phyloP scores from a whole-genome alignment of 2,888 invertebrate genomes.

The Zelleria hepariella region DNA sequence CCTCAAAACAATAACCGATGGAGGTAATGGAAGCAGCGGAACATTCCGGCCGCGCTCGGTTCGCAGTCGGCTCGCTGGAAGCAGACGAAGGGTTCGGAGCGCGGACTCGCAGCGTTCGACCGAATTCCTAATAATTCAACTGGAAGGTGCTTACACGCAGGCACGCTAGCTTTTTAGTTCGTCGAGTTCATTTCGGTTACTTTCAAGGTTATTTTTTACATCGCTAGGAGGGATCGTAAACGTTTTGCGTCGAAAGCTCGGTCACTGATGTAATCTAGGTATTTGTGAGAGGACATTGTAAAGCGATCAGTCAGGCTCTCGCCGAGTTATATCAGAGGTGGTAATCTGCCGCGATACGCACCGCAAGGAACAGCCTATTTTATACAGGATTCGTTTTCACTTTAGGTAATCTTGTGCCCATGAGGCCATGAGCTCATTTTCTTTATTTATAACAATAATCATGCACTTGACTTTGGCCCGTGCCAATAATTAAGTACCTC shows the following conservation, averaged over 20 bases:
- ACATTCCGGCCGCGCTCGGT: background rate
- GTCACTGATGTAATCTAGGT: background rate
- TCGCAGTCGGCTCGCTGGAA: too few relatives aligned
- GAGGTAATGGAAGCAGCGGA: background rate
- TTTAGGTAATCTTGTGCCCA: too few relatives aligned
- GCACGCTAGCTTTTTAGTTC: conserved; percentile 9
- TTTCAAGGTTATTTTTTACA: background rate
- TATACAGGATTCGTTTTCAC: too few relatives aligned
- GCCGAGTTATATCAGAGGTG: background rate
- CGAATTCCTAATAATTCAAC: conserved; percentile 17
- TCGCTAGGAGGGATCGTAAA: background rate
- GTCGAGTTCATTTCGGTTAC: background rate
- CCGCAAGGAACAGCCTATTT: background rate
- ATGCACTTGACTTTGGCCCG: too few relatives aligned
- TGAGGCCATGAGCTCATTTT: too few relatives aligned
- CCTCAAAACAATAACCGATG: background rate
- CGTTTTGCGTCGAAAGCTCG: background rate
- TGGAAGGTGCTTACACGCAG: conserved; percentile 13
- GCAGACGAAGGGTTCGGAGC: background rate
- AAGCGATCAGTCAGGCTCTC: background rate
- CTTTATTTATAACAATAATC: too few relatives aligned
- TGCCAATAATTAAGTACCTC: too few relatives aligned
- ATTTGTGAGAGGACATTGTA: background rate
- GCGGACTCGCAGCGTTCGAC: background rate
- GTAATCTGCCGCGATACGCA: background rate